Base-by-base conservation (phyloP, 2,888 invertebrate species). In the Exephanes ischioxanthus region DNA sequence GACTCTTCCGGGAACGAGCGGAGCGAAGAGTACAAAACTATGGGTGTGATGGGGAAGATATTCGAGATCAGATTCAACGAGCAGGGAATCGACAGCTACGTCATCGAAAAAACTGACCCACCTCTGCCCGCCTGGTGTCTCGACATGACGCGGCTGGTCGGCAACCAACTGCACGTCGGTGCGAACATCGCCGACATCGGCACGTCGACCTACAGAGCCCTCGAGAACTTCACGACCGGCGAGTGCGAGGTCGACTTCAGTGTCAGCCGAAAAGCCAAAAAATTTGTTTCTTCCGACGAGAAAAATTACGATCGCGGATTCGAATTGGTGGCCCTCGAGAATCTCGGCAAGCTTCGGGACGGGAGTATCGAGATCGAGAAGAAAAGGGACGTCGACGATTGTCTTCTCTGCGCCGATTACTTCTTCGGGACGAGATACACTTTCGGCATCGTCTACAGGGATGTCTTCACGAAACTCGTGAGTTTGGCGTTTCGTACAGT, bases 91-190 rank as follows among this genome's bases (percentile, higher is more conserved):
- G 82, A 86, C 0, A 83, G 80, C 82, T 87, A 88, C 33, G 66
- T 86, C n/a, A 87, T 90, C 11, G 88, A 89, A 22, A 85, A 88
- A 2, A 48, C 48, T 6, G 80, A 87, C 5, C 84, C 86, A 6
- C 82, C 83, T 0, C 9, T 87, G 26, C 41, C 86, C 1, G 58
- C 83, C n/a, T 87, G 86, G 81, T 76, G 81, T 7, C 67, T 89
- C 9, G 89, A 91, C 73, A 88, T 90, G 84, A 87, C 88, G 5
- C 75, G 89, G n/a, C 76, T 90, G 2, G 85, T 91, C 6, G 84
- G 87, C 1, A 90, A 89, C 80, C 91, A 91, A 51, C 76, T 92
- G 41, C 89, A 82, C 82, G 78, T 90, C n/a, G 90, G 90, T 0
- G 73, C 86, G 16, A 87, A 85, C 19, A 70, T 89, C 3, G 87